Conservation (phyloP, 2,888 invertebrate genomes). For the Lysandra coridon region DNA sequence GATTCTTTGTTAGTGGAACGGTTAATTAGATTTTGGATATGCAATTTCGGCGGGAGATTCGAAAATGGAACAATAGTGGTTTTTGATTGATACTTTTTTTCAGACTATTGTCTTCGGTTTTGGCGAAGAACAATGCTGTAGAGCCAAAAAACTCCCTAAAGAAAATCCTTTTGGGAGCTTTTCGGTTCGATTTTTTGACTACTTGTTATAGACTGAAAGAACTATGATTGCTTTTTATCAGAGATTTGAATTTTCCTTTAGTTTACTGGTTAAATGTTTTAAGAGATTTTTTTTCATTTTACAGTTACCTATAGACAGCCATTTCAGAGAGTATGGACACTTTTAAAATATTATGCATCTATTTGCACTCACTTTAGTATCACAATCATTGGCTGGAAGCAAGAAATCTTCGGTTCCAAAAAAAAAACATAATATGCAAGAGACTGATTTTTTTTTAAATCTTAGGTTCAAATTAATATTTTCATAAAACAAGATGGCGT, state of each 20-base stretch:
- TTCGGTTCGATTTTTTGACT: background rate
- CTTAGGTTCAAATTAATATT: background rate
- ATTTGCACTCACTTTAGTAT: too few relatives aligned
- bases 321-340: background rate
- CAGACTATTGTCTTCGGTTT: background rate
- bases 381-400: background rate
- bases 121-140: background rate
- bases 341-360: too few relatives aligned
- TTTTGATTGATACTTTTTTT: constrained; percentile 23
- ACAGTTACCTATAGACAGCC: too few relatives aligned
- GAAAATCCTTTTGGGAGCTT: background rate
- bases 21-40: constrained; percentile 54
- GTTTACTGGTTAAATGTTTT: background rate
- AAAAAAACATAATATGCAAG: background rate
- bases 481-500: constrained; percentile 2
- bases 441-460: background rate
- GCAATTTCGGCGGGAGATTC: constrained; percentile 43
- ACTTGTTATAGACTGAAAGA: background rate
- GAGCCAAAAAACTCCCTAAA: background rate
- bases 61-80: constrained; percentile 31
- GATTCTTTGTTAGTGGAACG: constrained; percentile 65
- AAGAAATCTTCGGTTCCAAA: background rate
- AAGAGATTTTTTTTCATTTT: background rate
- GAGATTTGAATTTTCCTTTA: background rate
- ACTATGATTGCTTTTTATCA: background rate